phyloP scores from a whole-genome alignment of 2,888 invertebrate species.

The Caenorhabditis sp. region DNA sequence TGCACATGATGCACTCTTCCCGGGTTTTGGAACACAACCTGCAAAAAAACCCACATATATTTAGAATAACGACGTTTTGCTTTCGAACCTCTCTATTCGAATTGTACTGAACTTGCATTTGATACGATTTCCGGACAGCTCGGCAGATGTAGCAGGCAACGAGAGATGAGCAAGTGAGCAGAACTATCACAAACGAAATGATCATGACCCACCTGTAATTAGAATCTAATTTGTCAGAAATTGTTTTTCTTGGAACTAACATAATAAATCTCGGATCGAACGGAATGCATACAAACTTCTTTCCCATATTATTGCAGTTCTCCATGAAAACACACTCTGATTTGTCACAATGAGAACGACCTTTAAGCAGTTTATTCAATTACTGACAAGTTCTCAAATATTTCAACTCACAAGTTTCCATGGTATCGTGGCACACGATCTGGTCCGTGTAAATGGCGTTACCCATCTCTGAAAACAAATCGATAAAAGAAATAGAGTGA shows the following conservation, averaged over 20 bases:
- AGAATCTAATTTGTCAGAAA: too few relatives aligned
- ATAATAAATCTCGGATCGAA: conserved; percentile 65
- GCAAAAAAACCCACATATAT: background rate
- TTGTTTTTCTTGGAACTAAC: conserved; percentile 45
- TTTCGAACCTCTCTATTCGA: conserved; percentile 55
- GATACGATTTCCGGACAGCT: conserved; percentile 69
- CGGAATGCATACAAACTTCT: conserved; percentile 70
- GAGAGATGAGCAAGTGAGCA: conserved; percentile 68
- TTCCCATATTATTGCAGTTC: conserved; percentile 68
- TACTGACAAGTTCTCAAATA: background rate
- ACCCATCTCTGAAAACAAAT: conserved; percentile 63
- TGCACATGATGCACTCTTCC: conserved; percentile 67
- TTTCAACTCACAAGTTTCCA: conserved; percentile 70
- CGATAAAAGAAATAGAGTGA: conserved; percentile 11
- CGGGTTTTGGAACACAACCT: conserved; percentile 61
- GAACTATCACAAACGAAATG: conserved; percentile 66
- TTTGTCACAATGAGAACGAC: conserved; percentile 68
- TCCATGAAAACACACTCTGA: conserved; percentile 74
- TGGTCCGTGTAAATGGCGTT: conserved; percentile 72
- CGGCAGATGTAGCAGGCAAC: conserved; percentile 72
- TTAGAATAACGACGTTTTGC: background rate
- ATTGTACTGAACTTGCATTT: conserved; percentile 58
- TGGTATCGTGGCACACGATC: conserved; percentile 71
- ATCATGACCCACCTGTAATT: conserved; percentile 70
- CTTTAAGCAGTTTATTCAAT: conserved; percentile 48